These are phyloP conservation scores for Eupsittula cactorum DNA, from an alignment of 2,113 vertebrate species.

Conservation along the genomic window DNA sequence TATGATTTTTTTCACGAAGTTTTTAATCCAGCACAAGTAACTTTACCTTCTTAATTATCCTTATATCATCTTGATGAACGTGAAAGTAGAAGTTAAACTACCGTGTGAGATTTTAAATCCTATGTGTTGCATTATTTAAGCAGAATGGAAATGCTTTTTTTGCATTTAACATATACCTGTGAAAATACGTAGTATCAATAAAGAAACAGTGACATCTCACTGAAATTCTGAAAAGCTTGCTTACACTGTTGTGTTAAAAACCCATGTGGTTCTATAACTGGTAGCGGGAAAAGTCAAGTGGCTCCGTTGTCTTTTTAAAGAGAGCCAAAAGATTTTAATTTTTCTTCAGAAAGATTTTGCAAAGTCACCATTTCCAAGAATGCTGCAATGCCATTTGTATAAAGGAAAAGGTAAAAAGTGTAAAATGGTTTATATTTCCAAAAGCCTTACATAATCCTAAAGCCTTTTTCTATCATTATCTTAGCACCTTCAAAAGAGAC, in stretches of 20 bases:
- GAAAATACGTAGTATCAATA: background rate
- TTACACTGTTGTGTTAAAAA: background rate
- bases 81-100: background rate
- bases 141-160: background rate
- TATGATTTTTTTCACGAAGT: background rate
- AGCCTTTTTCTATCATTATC: background rate
- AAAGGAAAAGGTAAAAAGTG: constrained; percentile 10
- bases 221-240: background rate
- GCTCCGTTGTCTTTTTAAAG: background rate
- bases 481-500: background rate
- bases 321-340: background rate
- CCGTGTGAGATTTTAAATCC: background rate
- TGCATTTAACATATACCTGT: background rate
- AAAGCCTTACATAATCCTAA: constrained; percentile 11
- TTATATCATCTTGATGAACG: background rate
- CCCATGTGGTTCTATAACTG: background rate
- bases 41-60: background rate
- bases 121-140: background rate
- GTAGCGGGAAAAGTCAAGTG: background rate
- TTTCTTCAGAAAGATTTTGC: background rate
- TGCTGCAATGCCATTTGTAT: background rate
- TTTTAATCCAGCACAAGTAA: background rate
- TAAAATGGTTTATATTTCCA: background rate
- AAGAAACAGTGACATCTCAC: background rate
- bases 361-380: background rate